Evolutionary conservation across 2,888 invertebrate species (phyloP), one percentile per base, ranked within the genome.

Genomic region (Diploptera punctata): DNA sequence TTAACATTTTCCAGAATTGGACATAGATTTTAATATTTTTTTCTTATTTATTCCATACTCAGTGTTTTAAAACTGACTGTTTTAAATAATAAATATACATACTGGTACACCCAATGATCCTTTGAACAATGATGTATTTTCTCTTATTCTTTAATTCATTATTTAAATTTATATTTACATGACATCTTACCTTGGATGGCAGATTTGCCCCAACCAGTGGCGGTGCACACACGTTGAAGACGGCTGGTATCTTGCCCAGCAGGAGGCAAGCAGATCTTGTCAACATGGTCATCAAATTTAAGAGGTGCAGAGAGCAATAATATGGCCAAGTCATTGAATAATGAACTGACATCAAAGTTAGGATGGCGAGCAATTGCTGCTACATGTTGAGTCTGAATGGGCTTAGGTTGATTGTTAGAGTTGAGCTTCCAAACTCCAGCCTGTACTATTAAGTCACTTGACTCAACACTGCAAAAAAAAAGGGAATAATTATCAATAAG

Each of bases 181-280:
- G n/a, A n/a, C n/a, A n/a, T n/a, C n/a, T 87, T 84, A 94, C 94
- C 88, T 88, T 91, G 90, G 67, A 94, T 81, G 4, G 92, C 90
- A 76, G 87, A 86, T 81, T 94, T 93, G 77, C 94, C 94, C 93
- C 94, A 95, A 65, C 94, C 94, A 68, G 93, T 93, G 0, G 91
- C 89, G 5, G 93, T 88, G 76, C 94, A 94, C 67, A 88, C 83
- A 86, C 0, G 85, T 84, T 74, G 74, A 9, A 18, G 33, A 7
- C 26, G 65, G 5, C n/a, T 26, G 9, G 33, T 3, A 65, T 65
- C 44, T 24, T 43, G 43, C 21, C 29, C 44, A 2, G 2, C 5
- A 1, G 81, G 81, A 0, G 88, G 88, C 57, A 94, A 82, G 79
- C 94, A 94, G 52, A 94, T 89, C 0, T 91, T 89, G 77, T 89